Evolutionary conservation across 2,113 vertebrate species (phyloP).

Genomic region (Phocoena phocoena): DNA sequence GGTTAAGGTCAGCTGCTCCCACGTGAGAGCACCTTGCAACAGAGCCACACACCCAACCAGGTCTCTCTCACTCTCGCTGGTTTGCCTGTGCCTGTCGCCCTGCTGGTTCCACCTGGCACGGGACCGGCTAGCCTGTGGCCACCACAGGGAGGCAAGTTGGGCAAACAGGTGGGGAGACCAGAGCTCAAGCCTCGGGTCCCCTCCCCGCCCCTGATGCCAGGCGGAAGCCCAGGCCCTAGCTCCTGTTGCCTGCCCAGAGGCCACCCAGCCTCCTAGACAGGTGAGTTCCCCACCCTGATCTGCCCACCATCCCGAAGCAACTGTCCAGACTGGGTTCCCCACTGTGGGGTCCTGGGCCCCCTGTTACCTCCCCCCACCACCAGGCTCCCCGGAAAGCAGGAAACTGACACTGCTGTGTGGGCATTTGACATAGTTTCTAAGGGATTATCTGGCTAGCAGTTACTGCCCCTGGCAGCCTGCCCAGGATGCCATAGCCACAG

Average conservation of each 20-base stretch:
- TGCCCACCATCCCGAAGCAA: rapidly evolving
- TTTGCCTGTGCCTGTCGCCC: not conserved
- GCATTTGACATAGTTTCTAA: constrained; percentile 47
- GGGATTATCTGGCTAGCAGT: constrained; percentile 2
- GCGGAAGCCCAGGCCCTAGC: not conserved
- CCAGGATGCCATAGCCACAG: not conserved
- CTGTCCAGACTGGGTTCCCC: rapidly evolving
- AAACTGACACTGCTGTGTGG: not conserved
- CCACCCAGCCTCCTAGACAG: not conserved
- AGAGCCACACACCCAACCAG: constrained; percentile 44
- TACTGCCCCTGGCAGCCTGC: constrained; percentile 39
- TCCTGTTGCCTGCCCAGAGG: not conserved
- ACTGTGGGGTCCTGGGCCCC: not conserved
- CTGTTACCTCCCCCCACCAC: not conserved
- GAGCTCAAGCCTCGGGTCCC: not conserved
- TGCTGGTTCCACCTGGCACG: not conserved
- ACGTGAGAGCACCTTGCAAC: constrained; percentile 66
- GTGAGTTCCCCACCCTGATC: not conserved
- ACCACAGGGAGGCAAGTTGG: not conserved
- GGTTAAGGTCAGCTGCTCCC: constrained; percentile 70
- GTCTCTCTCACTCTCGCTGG: not conserved
- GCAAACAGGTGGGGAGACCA: not conserved
- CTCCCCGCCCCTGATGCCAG: not conserved
- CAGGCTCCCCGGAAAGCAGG: not conserved
- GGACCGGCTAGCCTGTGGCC: not conserved